Evolutionary conservation across 2,797 vertebrate genomes (phyloP).

Genomic region (Enoplosus armatus): DNA sequence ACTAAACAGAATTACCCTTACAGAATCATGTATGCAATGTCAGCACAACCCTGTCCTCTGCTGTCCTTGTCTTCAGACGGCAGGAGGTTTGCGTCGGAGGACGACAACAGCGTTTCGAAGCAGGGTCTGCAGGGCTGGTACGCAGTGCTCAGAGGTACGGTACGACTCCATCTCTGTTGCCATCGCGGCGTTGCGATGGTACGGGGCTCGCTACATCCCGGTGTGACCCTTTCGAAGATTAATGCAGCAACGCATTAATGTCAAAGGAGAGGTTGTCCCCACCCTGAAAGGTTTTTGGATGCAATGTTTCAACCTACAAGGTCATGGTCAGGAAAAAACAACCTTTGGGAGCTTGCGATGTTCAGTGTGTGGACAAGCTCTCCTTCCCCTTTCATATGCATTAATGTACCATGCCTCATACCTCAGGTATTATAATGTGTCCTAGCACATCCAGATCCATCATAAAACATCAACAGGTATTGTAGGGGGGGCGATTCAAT

Average conservation of each 20-base stretch:
- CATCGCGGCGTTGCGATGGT: too few relatives aligned
- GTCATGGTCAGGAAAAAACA: not conserved
- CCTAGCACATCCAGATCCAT: not conserved
- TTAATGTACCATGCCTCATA: not conserved
- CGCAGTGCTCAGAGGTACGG: conserved; percentile 76
- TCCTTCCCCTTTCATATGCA: not conserved
- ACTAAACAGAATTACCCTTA: not conserved
- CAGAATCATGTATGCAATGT: not conserved
- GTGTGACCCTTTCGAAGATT: too few relatives aligned
- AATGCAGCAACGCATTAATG: too few relatives aligned
- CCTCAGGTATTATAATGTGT: not conserved
- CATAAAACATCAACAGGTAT: not conserved
- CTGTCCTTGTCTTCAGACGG: conserved; percentile 74
- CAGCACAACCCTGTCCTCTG: not conserved
- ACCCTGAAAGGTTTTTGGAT: too few relatives aligned
- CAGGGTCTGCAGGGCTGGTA: conserved; percentile 72
- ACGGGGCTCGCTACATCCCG: too few relatives aligned
- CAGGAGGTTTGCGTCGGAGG: conserved; percentile 77
- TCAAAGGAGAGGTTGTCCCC: too few relatives aligned
- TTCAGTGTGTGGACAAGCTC: not conserved
- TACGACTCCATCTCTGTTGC: too few relatives aligned
- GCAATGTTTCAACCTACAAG: too few relatives aligned
- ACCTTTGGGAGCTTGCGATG: not conserved
- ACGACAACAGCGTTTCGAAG: conserved; percentile 57
- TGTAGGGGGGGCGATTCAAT: not conserved